A percentile compares a stretch with the other conserved stretches of the same genome.
These are phyloP conservation scores for Drosophila ohnishii DNA, from an alignment of 1,140 invertebrate species.

Conservation along the genomic window DNA sequence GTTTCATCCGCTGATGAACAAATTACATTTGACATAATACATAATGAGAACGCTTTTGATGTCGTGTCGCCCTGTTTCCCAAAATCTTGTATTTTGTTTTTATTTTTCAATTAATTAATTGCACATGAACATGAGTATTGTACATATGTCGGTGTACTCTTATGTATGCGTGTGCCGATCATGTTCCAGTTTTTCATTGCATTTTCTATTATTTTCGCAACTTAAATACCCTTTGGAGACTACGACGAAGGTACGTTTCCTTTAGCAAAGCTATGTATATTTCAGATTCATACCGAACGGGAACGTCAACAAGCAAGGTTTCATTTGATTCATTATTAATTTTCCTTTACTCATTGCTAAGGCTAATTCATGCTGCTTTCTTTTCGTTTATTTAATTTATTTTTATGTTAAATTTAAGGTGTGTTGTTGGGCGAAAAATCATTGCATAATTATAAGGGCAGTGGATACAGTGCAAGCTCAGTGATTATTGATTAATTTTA, in stretches of 20 bases:
- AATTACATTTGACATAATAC: slow-evolving; percentile 52
- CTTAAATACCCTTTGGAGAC: neutral
- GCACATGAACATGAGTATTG: slow-evolving; percentile 52
- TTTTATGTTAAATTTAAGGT: neutral
- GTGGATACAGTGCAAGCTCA: slow-evolving; percentile 4
- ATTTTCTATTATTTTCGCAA: neutral
- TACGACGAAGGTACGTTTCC: slow-evolving; percentile 14
- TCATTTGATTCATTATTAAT: slow-evolving; percentile 30
- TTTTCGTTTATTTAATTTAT: neutral
- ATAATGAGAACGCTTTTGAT: slow-evolving; percentile 39
- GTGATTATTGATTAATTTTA: neutral
- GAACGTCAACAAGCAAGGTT: slow-evolving; percentile 28
- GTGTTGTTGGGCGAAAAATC: slow-evolving; percentile 20
- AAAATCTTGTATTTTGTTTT: slow-evolving; percentile 3
- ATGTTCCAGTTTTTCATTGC: slow-evolving; percentile 2
- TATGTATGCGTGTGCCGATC: slow-evolving; percentile 12
- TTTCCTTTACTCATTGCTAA: slow-evolving; percentile 19
- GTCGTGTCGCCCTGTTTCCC: slow-evolving; percentile 1
- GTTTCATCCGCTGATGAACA: slow-evolving; percentile 47
- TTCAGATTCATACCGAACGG: slow-evolving; percentile 24
- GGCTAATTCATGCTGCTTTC: slow-evolving; percentile 10
- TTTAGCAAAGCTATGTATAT: slow-evolving; percentile 5
- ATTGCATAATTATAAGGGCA: slow-evolving; percentile 12
- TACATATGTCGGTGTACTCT: slow-evolving; percentile 41
- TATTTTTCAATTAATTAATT: slow-evolving; percentile 1